These are phyloP conservation scores for Trogon surrucura DNA, from an alignment of 2,113 vertebrate genomes.

Conservation along the genomic window DNA sequence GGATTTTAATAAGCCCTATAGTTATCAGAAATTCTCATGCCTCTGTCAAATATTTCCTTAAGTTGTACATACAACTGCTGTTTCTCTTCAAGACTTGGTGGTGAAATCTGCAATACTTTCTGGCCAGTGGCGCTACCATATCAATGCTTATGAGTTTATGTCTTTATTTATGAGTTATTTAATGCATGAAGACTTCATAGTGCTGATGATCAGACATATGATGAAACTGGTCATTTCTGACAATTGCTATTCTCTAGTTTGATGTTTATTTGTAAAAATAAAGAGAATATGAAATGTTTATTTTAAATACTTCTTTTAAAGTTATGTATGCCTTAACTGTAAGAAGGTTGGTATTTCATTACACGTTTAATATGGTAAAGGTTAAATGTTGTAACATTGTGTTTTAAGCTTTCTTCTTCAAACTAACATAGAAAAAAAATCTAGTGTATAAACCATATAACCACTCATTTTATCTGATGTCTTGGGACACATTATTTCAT, in stretches of 20 bases:
- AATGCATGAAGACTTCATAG: background rate
- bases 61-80: background rate
- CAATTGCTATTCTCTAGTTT: background rate
- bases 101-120: background rate
- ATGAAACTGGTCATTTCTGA: background rate
- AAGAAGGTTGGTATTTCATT: background rate
- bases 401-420: background rate
- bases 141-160: background rate
- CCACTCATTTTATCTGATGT: background rate
- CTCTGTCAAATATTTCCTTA: background rate
- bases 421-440: background rate
- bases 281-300: background rate
- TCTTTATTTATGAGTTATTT: background rate
- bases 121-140: too few species aligned
- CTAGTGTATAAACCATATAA: background rate
- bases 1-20: background rate
- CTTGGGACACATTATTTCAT: background rate
- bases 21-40: background rate
- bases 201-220: background rate
- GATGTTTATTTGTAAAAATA: background rate
- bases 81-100: background rate
- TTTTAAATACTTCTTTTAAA: background rate
- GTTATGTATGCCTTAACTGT: background rate
- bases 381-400: background rate
- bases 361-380: background rate